These are phyloP conservation scores for Hucho hucho DNA, from an alignment of 2,113 vertebrate species.

Conservation along the genomic window DNA sequence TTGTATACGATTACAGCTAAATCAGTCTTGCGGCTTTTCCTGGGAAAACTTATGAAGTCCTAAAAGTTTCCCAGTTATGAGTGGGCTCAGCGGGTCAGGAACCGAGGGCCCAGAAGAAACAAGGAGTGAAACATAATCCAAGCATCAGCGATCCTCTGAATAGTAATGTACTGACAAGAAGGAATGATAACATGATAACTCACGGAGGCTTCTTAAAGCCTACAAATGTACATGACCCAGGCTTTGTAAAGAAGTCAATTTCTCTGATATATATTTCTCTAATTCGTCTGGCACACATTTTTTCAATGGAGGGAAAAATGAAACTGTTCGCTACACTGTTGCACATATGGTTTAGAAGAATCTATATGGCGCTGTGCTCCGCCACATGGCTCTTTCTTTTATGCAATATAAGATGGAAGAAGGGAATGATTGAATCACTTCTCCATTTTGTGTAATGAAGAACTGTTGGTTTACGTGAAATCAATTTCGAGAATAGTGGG, in stretches of 20 bases:
- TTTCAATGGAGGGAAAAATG: constrained; percentile 82
- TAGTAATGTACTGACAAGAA: constrained; percentile 90
- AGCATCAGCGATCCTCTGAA: constrained; percentile 85
- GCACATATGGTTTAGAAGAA: constrained; percentile 88
- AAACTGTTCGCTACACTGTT: constrained; percentile 76
- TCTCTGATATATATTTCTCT: constrained; percentile 80
- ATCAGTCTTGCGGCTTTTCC: constrained; percentile 76
- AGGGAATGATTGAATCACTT: constrained; percentile 82
- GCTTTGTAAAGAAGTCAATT: constrained; percentile 85
- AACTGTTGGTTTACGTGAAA: constrained; percentile 80
- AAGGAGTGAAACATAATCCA: constrained; percentile 86
- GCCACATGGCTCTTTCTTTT: constrained; percentile 81
- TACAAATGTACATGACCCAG: constrained; percentile 86
- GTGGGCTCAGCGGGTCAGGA: constrained; percentile 69
- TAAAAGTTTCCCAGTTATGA: constrained; percentile 71
- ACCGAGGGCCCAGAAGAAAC: constrained; percentile 53
- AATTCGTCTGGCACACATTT: constrained; percentile 89
- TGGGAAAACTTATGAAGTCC: constrained; percentile 78
- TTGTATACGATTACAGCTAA: constrained; percentile 79
- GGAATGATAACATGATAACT: constrained; percentile 94
- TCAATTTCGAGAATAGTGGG: constrained; percentile 77
- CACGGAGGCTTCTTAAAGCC: constrained; percentile 82
- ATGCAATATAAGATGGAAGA: constrained; percentile 80
- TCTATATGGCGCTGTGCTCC: constrained; percentile 83
- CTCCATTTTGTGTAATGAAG: constrained; percentile 85